phyloP scores from a whole-genome alignment of 2,797 vertebrate genomes.

The Hydrophis major region DNA sequence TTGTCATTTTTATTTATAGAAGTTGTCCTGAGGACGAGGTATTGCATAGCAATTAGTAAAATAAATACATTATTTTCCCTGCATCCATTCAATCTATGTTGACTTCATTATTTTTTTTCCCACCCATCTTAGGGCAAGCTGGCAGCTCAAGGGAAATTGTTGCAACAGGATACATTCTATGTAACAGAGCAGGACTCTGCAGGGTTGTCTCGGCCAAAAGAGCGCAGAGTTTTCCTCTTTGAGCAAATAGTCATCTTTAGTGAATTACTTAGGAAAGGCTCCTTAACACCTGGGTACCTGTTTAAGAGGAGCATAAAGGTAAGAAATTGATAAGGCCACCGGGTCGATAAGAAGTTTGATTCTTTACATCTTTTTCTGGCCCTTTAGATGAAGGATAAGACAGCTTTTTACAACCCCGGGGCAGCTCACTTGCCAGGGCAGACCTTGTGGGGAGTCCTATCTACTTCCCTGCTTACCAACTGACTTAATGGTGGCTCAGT shows the following conservation, averaged over 20 bases:
- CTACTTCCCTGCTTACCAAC: background rate
- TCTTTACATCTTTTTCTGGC: background rate
- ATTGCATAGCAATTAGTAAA: background rate
- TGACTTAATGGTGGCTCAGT: background rate
- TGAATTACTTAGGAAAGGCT: constrained; percentile 94
- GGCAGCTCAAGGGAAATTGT: constrained; percentile 92
- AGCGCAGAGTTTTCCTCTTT: constrained; percentile 94
- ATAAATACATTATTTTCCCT: background rate
- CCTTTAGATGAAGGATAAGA: background rate
- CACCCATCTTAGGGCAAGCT: constrained; percentile 84
- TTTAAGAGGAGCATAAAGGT: constrained; percentile 99
- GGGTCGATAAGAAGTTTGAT: background rate
- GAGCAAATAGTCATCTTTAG: constrained; percentile 99
- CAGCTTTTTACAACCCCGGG: background rate
- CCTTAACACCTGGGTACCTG: constrained; percentile 91
- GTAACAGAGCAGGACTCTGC: constrained; percentile 91
- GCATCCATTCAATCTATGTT: background rate
- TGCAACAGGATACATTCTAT: constrained; percentile 97
- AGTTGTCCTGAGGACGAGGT: background rate
- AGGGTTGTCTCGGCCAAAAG: constrained; percentile 91
- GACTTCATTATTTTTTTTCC: background rate
- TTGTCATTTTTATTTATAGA: background rate
- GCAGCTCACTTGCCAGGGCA: background rate
- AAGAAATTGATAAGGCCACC: constrained; percentile 34
- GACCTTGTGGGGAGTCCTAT: background rate